Evolutionary conservation across 2,113 vertebrate species (phyloP), one percentile per base, ranked within the genome.

Genomic region (Bufo gargarizans): DNA sequence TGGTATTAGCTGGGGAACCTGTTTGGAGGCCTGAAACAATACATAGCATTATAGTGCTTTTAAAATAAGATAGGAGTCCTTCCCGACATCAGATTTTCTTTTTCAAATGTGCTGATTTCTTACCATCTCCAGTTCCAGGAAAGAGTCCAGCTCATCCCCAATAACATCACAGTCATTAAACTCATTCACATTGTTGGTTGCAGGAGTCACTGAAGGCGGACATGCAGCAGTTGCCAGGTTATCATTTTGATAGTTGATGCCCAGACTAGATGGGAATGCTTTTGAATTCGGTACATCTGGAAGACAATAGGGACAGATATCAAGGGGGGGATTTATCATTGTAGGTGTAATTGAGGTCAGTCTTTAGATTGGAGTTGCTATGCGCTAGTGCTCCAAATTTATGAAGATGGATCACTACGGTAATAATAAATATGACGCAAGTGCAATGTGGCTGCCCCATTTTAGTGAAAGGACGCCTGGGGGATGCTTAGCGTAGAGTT

Each of bases 71-170:
- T 71, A 22, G 4, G n/a, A 13, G 67, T 67, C n/a, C 10, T 33
- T 33, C 33, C 33, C 1, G 33, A 63, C 61, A 58, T 58, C 16
- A 17, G 61, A n/a, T n/a, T 8, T 65, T 65, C 3, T 61, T 61
- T n/a, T 2, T 11, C 56, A 58, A 11, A 58, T 11, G 19, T 65
- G 6, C n/a, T 65, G 43, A 81, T 0, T 19, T 89, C 94, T 95
- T 90, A 98, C 97, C 93, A 96, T 91, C 0, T 93, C 93, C 0
- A 94, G 95, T 92, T 99, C 98, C 76, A 99, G 94, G 50, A 99
- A 94, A 2, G 93, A 96, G 91, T 99, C 98, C 85, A 99, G 90
- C 91, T 99, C 97, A 0, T 97, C 97, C 61, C 96, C 97, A 61
- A 99, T 95, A 89, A 98, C 91, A 56, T 98, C 97, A 0, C 92